These are phyloP conservation scores for Setipinna tenuifilis DNA, from an alignment of 2,797 vertebrate species.

Conservation along the genomic window DNA sequence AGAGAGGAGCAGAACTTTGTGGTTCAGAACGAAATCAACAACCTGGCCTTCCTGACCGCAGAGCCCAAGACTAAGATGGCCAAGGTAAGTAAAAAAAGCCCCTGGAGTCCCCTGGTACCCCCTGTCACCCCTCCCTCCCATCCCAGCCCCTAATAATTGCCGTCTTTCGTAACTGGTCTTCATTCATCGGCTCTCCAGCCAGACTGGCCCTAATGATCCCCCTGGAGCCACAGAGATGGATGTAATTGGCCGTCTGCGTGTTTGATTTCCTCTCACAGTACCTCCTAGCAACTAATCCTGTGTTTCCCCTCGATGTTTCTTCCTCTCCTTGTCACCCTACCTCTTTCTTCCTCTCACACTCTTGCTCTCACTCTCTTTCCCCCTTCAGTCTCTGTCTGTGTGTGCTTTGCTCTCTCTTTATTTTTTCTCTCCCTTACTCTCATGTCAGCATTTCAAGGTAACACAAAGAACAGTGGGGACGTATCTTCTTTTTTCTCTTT, in stretches of 20 bases:
- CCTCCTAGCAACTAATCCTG: constrained; percentile 24
- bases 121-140: no score
- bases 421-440: background rate
- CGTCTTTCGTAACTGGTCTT: background rate
- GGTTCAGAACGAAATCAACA: constrained; percentile 99
- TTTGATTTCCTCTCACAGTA: constrained; percentile 24
- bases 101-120: no score
- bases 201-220: background rate
- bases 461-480: background rate
- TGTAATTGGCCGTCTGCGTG: constrained; percentile 25
- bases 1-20: constrained; percentile 99
- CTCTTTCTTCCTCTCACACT: background rate
- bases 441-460: background rate
- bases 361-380: background rate
- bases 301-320: background rate
- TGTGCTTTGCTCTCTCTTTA: no score
- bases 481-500: constrained; percentile 36
- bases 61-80: constrained; percentile 95
- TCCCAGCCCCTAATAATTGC: background rate
- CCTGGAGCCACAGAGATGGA: constrained; percentile 5
- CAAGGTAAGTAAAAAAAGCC: constrained; percentile 83
- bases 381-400: no score
- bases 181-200: background rate
- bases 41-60: constrained; percentile 94
- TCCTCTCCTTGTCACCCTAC: background rate